Percentiles rank a stretch among this genome's conserved stretches.
phyloP scores from a whole-genome alignment of 2,888 invertebrate genomes.

The Parnassius glacialis region DNA sequence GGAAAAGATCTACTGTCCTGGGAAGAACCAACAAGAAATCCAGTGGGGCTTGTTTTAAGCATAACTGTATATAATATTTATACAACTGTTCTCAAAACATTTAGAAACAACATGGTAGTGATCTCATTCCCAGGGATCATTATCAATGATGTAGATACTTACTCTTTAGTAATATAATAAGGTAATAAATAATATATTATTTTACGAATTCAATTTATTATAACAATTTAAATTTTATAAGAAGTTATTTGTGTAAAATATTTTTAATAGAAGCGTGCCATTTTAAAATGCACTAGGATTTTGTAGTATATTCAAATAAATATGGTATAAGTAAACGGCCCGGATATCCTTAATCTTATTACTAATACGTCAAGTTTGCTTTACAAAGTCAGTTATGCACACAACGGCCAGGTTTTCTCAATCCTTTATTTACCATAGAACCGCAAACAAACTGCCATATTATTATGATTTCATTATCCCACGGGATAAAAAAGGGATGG shows the following conservation, averaged over 20 bases:
- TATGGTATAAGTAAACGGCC: slow-evolving; percentile 23
- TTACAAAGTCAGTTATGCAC: slow-evolving; percentile 33
- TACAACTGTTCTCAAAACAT: no score
- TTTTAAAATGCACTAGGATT: slow-evolving; percentile 14
- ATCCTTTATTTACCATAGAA: slow-evolving; percentile 45
- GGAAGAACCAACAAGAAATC: no score
- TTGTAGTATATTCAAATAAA: slow-evolving; percentile 12
- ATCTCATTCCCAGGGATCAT: no score
- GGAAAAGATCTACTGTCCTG: no score
- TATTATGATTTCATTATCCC: slow-evolving; percentile 45
- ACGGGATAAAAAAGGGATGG: slow-evolving; percentile 47
- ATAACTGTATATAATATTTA: no score
- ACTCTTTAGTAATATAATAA: no score
- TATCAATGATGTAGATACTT: no score
- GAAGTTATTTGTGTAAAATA: not conserved
- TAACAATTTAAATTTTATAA: no score
- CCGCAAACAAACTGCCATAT: slow-evolving; percentile 49
- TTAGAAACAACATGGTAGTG: no score
- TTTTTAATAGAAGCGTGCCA: slow-evolving; percentile 20
- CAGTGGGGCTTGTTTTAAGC: no score
- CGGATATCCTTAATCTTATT: slow-evolving; percentile 46
- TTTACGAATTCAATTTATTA: no score
- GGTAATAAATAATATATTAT: no score
- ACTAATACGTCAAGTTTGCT: slow-evolving; percentile 39
- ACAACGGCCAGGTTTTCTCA: slow-evolving; percentile 36